These are phyloP conservation scores for Cairina moschata DNA, from an alignment of 2,113 vertebrate species.

Conservation along the genomic window DNA sequence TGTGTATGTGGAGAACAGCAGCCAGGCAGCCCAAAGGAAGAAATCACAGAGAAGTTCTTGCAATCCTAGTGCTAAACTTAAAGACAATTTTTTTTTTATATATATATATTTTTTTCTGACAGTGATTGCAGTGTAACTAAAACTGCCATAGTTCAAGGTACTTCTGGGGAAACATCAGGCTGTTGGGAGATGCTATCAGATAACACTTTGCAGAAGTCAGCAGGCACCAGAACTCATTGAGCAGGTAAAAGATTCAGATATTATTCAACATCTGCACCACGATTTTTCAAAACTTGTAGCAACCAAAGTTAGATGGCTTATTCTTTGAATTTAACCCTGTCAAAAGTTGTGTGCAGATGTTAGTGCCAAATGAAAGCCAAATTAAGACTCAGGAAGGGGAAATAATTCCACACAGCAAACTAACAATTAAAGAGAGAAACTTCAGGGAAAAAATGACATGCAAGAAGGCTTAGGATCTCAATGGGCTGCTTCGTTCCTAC, in stretches of 20 bases:
- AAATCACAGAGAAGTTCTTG: not conserved
- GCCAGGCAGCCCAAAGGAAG: not conserved
- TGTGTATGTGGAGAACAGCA: not conserved
- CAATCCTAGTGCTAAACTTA: not conserved
- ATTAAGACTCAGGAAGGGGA: not conserved
- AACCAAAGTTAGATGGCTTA: not conserved
- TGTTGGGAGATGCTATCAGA: conserved; percentile 17
- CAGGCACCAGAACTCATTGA: not conserved
- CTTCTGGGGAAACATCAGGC: not conserved
- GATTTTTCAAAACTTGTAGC: not conserved
- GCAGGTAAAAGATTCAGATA: not conserved
- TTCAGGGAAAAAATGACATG: not conserved
- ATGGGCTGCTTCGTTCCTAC: not conserved
- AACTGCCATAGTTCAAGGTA: not conserved
- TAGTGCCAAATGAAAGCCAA: not conserved
- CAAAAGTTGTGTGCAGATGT: not conserved
- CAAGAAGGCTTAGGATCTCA: not conserved
- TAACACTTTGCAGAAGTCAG: not conserved
- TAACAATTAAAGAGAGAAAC: not conserved
- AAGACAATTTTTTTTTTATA: not conserved
- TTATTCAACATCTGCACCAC: not conserved
- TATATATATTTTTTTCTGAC: not conserved
- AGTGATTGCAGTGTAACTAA: conserved; percentile 5
- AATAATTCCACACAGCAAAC: not conserved
- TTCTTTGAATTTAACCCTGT: not conserved